Conservation (phyloP, 2,113 vertebrate genomes). For the Desmodus rotundus region DNA sequence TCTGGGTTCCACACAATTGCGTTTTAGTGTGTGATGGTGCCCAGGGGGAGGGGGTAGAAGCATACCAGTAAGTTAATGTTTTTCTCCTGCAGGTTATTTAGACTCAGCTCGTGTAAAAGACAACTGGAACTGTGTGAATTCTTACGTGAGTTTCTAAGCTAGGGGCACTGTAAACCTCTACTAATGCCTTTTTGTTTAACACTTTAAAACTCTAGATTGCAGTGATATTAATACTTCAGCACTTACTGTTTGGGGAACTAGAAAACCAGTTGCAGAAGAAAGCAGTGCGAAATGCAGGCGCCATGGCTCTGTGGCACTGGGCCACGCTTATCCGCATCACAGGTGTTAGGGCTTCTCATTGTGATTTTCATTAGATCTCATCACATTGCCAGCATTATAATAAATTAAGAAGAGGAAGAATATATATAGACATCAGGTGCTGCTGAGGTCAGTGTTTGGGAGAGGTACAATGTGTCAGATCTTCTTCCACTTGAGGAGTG, state of each 20-base stretch:
- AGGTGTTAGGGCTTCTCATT: not conserved
- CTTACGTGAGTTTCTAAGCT: constrained; percentile 18
- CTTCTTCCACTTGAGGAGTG: not conserved
- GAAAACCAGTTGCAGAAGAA: constrained; percentile 14
- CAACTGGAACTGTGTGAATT: not conserved
- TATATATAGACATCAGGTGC: not conserved
- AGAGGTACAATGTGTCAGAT: not conserved
- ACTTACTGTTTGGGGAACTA: constrained; percentile 26
- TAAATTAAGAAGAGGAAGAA: not conserved
- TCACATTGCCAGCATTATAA: not conserved
- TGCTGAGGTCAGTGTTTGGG: not conserved
- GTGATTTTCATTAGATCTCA: not conserved
- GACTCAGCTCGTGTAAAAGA: not conserved
- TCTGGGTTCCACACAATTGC: not conserved
- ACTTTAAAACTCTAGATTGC: constrained; percentile 31
- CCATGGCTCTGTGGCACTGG: not conserved
- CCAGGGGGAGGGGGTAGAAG: not conserved
- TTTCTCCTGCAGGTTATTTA: not conserved
- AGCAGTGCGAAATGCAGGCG: not conserved
- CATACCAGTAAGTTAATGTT: not conserved
- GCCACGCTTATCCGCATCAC: not conserved
- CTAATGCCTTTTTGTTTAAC: not conserved
- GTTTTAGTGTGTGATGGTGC: not conserved
- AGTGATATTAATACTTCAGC: not conserved
- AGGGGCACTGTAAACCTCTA: not conserved